These are phyloP conservation scores for Pelmatolapia mariae DNA, from an alignment of 2,113 vertebrate species.

Conservation along the genomic window DNA sequence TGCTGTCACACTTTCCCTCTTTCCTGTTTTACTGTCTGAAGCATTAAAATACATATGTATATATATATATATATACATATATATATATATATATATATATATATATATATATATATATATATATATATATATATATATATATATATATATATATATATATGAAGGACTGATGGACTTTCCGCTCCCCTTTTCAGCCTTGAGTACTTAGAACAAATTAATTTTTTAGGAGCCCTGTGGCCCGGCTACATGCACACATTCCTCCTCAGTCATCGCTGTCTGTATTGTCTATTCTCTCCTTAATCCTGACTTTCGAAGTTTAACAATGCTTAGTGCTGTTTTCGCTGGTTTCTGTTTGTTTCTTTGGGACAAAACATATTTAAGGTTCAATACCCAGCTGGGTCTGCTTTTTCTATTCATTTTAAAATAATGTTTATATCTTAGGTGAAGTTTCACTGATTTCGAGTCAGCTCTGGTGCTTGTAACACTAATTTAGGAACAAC, in stretches of 20 bases:
- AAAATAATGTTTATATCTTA: not conserved
- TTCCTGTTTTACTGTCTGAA: conserved; percentile 11
- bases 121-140: no score
- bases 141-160: not conserved
- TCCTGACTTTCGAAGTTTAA: not conserved
- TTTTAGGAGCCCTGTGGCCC: not conserved
- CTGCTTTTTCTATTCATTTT: not conserved
- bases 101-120: not conserved
- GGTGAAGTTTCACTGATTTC: not conserved
- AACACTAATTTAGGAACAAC: not conserved
- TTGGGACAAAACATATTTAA: not conserved
- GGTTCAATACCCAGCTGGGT: not conserved
- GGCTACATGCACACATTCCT: not conserved
- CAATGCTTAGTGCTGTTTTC: not conserved
- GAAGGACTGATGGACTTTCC: not conserved
- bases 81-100: not conserved
- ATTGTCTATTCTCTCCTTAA: not conserved
- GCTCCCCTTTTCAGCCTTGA: not conserved
- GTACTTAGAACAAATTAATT: not conserved
- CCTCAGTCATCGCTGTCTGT: not conserved
- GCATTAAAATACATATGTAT: not conserved
- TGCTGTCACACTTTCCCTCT: conserved; percentile 28
- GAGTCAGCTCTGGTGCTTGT: not conserved
- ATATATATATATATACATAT: not conserved
- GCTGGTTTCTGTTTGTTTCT: not conserved